Base-by-base conservation (phyloP, 2,888 invertebrate species). In the Ametastegia equiseti region DNA sequence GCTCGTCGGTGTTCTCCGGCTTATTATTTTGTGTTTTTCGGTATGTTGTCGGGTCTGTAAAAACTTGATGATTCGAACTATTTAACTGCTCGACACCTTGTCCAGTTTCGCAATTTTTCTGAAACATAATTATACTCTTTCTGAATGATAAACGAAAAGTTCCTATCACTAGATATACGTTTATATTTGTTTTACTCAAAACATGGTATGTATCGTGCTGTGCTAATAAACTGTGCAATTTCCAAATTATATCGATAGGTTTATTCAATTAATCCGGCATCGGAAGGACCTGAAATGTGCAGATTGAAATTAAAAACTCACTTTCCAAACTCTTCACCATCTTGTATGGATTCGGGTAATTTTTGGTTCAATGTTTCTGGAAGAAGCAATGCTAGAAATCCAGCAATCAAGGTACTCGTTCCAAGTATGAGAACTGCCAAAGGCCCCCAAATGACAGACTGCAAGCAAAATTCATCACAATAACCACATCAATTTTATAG, bases 351-450 rank as follows among this genome's bases (percentile, higher is more conserved):
- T 88, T 94, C 94, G 1, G 94, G 94, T 60, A 94, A 88, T 80
- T 93, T 92, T 84, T 92, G 92, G 83, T 94, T 94, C 67, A 93
- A 89, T 4, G 94, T 94, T 91, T 94, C 94, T 1, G 94, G 94
- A 63, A 94, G 89, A 47, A 93, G 87, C 45, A 94, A 89, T 0
- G 93, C 92, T 79, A 93, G 87, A 13, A 92, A 77, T 33, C 94
- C 94, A 13, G 93, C 93, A 50, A 91, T 84, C 39, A 94, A 88
- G 2, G 94, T 90, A 65, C 93, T 86, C 50, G 90, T 87, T 73
- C 94, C 94, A 86, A 93, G 94, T 81, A 94, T 91, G 19, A 94
- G 87, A 63, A 93, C 86, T 3, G 94, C 94, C 50, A 93, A 86
- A 1, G 93, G 93, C 80, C 5, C 30, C 71, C 45, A 71, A 30